phyloP scores from a whole-genome alignment of 2,113 vertebrate species.

The Silurus glanis region DNA sequence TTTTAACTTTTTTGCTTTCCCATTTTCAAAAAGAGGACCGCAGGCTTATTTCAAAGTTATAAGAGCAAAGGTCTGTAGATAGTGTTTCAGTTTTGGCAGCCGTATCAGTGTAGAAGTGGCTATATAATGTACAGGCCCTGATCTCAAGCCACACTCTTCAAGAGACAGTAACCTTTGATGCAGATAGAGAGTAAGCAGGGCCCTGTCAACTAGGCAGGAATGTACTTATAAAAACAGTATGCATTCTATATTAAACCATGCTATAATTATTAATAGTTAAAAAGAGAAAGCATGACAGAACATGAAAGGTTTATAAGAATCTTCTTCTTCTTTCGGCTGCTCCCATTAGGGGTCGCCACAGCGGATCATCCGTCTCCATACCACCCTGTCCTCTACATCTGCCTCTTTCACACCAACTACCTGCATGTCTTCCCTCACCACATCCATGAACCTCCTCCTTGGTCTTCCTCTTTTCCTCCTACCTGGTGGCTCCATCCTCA shows the following conservation, averaged over 20 bases:
- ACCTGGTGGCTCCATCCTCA: no score
- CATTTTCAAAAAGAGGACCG: constrained; percentile 2
- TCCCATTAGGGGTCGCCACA: no score
- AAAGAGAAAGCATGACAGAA: not conserved
- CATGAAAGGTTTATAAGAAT: not conserved
- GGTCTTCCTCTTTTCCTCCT: no score
- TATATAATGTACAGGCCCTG: not conserved
- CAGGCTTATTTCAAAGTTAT: constrained; percentile 1
- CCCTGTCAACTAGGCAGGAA: constrained; percentile 62
- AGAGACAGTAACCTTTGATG: constrained; percentile 51
- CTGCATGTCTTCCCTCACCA: no score
- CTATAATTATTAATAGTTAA: constrained; percentile 60
- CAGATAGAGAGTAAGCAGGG: constrained; percentile 55
- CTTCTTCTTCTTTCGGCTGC: no score
- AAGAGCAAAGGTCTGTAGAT: not conserved
- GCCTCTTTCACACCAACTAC: no score
- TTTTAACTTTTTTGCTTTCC: not conserved
- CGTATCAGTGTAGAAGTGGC: not conserved
- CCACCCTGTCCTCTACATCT: no score
- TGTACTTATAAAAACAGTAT: constrained; percentile 63
- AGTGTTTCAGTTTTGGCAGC: not conserved
- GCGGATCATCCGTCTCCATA: no score
- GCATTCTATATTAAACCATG: constrained; percentile 56
- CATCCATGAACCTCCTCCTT: no score
- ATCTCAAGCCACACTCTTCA: not conserved